These are phyloP conservation scores for Trichopoda pennipes DNA, from an alignment of 2,888 invertebrate genomes.

Conservation along the genomic window DNA sequence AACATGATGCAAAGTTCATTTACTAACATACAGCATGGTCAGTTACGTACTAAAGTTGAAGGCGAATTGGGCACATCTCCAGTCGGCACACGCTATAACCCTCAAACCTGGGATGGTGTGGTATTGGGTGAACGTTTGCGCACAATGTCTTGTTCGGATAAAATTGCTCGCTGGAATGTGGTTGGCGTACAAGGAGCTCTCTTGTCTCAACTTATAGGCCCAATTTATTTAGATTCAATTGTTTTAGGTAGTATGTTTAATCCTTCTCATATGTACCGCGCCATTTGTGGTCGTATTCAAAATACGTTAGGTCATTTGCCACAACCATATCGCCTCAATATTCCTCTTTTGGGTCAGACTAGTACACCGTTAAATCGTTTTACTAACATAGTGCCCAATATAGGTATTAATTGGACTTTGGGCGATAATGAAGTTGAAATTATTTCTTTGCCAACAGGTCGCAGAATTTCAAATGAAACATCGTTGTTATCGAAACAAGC, in stretches of 20 bases:
- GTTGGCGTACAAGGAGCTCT: slow-evolving; percentile 96
- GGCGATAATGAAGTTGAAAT: slow-evolving; percentile 87
- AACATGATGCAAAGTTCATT: slow-evolving; percentile 82
- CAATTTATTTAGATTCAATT: slow-evolving; percentile 93
- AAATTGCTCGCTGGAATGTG: slow-evolving; percentile 97
- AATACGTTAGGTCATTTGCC: slow-evolving; percentile 88
- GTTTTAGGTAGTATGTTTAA: slow-evolving; percentile 94
- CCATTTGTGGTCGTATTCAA: slow-evolving; percentile 90
- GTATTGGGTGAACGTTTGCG: slow-evolving; percentile 88
- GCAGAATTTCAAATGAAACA: slow-evolving; percentile 87
- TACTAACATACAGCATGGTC: slow-evolving; percentile 84
- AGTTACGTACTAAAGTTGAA: slow-evolving; percentile 96
- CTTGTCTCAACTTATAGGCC: slow-evolving; percentile 91
- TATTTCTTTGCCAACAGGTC: slow-evolving; percentile 91
- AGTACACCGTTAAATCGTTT: slow-evolving; percentile 91
- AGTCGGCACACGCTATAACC: slow-evolving; percentile 88
- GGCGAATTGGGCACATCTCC: slow-evolving; percentile 97
- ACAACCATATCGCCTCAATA: slow-evolving; percentile 89
- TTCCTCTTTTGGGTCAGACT: slow-evolving; percentile 90
- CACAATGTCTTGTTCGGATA: slow-evolving; percentile 99
- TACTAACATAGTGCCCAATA: slow-evolving; percentile 93
- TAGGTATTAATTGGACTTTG: slow-evolving; percentile 92
- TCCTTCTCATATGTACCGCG: slow-evolving; percentile 91
- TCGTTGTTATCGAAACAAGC: slow-evolving; percentile 84
- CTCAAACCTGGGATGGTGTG: slow-evolving; percentile 97